Conservation (phyloP, 2,797 vertebrate genomes). For the Intellagama lesueurii region DNA sequence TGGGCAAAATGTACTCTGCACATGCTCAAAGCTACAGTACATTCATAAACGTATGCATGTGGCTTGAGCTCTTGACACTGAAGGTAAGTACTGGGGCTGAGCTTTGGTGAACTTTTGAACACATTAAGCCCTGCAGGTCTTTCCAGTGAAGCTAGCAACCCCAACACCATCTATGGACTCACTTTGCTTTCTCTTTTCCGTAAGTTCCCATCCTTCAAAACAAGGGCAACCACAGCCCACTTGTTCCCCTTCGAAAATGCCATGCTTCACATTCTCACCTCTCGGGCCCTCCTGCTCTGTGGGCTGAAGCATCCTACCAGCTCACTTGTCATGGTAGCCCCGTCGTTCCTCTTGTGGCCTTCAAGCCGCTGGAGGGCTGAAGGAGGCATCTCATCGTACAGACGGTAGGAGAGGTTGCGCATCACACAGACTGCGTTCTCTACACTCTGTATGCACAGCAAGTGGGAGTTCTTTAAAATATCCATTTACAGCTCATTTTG, state of each 20-base stretch:
- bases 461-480: neutral
- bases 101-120: neutral
- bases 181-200: neutral
- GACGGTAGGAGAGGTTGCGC: conserved; percentile 94
- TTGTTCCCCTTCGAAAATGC: neutral
- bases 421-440: conserved; percentile 92
- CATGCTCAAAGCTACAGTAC: neutral
- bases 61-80: neutral
- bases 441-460: conserved; percentile 81
- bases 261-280: conserved; percentile 76
- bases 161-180: neutral
- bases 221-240: neutral
- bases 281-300: conserved; percentile 89
- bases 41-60: neutral
- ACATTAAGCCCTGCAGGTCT: neutral
- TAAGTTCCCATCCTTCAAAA: neutral
- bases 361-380: conserved; percentile 81
- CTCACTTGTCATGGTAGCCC: conserved; percentile 67
- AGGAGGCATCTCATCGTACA: conserved; percentile 89
- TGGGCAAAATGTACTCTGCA: neutral
- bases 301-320: conserved; percentile 93
- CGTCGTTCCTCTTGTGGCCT: conserved; percentile 78
- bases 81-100: neutral
- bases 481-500: neutral
- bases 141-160: neutral